Evolutionary conservation across 2,888 invertebrate species (phyloP).

Genomic region (Chamaedrilus cognettii): DNA sequence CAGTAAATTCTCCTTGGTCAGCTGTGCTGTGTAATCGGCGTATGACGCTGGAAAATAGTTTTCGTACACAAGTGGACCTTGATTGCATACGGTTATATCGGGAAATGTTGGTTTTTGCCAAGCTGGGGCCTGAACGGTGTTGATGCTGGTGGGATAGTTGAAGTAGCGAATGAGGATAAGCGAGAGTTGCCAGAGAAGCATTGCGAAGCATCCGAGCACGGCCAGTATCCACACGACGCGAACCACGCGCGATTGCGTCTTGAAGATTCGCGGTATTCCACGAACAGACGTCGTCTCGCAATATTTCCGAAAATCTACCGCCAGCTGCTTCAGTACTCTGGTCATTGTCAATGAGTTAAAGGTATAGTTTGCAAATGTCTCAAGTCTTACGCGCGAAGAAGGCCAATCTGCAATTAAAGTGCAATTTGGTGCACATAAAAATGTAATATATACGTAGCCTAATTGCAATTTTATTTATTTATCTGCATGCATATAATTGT

Average conservation of each 20-base stretch:
- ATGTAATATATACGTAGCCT: no score
- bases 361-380: no score
- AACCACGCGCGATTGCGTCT: neutral
- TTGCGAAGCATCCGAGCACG: neutral
- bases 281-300: neutral
- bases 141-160: neutral
- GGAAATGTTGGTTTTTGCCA: neutral
- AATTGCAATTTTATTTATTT: no score
- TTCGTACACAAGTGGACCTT: neutral
- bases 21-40: no score
- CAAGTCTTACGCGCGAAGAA: no score
- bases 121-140: neutral
- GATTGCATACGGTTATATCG: neutral
- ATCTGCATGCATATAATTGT: no score
- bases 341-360: no score
- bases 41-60: neutral
- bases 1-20: no score
- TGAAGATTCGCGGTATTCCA: neutral
- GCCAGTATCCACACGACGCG: neutral
- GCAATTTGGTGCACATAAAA: no score
- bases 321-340: no score
- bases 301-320: no score
- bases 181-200: neutral
- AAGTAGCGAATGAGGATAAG: neutral
- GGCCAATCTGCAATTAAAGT: no score